Evolutionary conservation across 2,797 vertebrate species (phyloP).

Genomic region (Apogon hyalosoma): DNA sequence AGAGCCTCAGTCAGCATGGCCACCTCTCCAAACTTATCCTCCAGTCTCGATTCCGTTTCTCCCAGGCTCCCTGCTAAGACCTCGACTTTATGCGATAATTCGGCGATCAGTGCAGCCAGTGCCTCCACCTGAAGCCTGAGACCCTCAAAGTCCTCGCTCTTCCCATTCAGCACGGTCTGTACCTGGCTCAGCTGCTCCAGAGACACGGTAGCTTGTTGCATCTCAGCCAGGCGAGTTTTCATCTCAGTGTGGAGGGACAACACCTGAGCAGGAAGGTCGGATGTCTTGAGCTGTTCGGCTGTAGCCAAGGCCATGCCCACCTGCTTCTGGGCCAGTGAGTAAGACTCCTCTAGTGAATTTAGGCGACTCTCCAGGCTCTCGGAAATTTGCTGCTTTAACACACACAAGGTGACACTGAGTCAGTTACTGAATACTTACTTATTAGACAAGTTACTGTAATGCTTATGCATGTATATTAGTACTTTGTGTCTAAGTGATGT

Average conservation of each 20-base stretch:
- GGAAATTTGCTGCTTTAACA: constrained; percentile 57
- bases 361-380: constrained; percentile 70
- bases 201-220: constrained; percentile 74
- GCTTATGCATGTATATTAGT: neutral
- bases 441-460: neutral
- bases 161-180: constrained; percentile 49
- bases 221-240: constrained; percentile 71
- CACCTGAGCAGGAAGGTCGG: constrained; percentile 75
- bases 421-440: neutral
- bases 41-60: constrained; percentile 51
- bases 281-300: constrained; percentile 72
- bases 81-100: constrained; percentile 62
- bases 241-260: constrained; percentile 73
- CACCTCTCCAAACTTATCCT: constrained; percentile 37
- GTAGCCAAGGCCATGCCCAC: constrained; percentile 70
- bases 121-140: constrained; percentile 63
- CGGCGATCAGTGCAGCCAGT: constrained; percentile 40
- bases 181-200: constrained; percentile 70
- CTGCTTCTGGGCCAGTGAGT: constrained; percentile 70
- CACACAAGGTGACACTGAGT: neutral
- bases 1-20: constrained; percentile 42
- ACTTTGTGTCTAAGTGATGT: no score
- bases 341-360: constrained; percentile 69
- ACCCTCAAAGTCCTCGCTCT: constrained; percentile 63
- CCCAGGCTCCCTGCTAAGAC: constrained; percentile 44